Conservation (phyloP, 2,797 vertebrate genomes). For the Eutrigla gurnardus region DNA sequence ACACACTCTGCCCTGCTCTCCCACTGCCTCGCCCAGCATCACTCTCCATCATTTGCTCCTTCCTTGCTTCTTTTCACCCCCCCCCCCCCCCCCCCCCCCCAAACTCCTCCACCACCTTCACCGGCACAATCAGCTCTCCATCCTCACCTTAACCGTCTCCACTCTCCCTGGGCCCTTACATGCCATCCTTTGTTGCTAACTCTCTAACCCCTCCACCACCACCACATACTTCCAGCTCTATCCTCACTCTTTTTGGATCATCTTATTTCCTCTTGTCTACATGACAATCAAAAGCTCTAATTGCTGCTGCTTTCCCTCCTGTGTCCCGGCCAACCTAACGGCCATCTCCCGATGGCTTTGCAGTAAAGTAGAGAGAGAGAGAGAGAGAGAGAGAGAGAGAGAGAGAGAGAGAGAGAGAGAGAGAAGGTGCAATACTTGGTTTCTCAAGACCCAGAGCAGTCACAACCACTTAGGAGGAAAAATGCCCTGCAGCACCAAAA, state of each 20-base stretch:
- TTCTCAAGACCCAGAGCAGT: conserved; percentile 78
- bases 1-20: conserved; percentile 85
- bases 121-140: conserved; percentile 53
- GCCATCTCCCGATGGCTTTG: conserved; percentile 56
- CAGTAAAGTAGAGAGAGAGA: conserved; percentile 43
- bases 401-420: conserved; percentile 6
- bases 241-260: conserved; percentile 39
- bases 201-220: conserved; percentile 33
- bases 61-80: conserved; percentile 54
- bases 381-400: background rate
- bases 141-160: conserved; percentile 36
- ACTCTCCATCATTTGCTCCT: conserved; percentile 61
- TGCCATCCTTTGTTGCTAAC: conserved; percentile 27
- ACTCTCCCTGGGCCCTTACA: conserved; percentile 22
- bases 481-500: conserved; percentile 78
- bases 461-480: conserved; percentile 81
- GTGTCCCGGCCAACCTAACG: conserved; percentile 22
- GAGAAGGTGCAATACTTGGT: conserved; percentile 51
- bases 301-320: conserved; percentile 28
- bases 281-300: conserved; percentile 60
- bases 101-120: conserved; percentile 59
- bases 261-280: conserved; percentile 58
- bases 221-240: conserved; percentile 33
- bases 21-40: conserved; percentile 55
- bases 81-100: background rate